Conservation (phyloP, 2,113 vertebrate genomes). For the Rhynchopsitta pachyrhyncha region DNA sequence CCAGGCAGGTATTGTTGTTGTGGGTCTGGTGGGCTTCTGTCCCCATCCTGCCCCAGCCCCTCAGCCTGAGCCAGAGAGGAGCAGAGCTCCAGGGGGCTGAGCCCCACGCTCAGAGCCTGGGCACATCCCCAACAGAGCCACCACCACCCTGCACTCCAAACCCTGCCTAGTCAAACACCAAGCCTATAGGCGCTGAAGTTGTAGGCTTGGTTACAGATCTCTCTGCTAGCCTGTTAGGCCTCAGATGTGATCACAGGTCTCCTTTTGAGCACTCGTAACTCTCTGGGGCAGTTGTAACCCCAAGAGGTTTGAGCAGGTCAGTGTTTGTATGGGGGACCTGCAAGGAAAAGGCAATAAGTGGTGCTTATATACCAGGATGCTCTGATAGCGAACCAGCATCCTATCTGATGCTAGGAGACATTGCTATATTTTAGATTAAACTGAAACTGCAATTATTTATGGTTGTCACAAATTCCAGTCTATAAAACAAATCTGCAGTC, state of each 20-base stretch:
- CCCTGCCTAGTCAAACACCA: neutral
- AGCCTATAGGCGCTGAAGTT: neutral
- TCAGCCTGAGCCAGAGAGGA: neutral
- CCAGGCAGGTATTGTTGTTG: rapidly evolving
- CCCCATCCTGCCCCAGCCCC: neutral
- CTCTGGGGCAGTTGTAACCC: neutral
- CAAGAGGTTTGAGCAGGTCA: rapidly evolving
- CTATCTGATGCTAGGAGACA: neutral
- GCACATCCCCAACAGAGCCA: neutral
- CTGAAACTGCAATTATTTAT: neutral
- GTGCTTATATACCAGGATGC: neutral
- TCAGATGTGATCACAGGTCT: neutral
- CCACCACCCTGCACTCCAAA: rapidly evolving
- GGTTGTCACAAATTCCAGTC: neutral
- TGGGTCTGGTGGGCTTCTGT: neutral
- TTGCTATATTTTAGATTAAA: neutral
- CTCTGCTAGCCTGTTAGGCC: neutral
- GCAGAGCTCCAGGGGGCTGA: neutral
- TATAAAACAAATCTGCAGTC: neutral
- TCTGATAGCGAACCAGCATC: rapidly evolving
- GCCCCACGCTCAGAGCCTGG: neutral
- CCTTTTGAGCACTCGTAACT: neutral
- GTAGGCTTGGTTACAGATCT: neutral
- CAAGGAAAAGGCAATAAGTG: neutral
- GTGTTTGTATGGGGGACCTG: neutral